These are phyloP conservation scores for Psettodes erumei DNA, from an alignment of 2,113 vertebrate genomes.

Conservation along the genomic window DNA sequence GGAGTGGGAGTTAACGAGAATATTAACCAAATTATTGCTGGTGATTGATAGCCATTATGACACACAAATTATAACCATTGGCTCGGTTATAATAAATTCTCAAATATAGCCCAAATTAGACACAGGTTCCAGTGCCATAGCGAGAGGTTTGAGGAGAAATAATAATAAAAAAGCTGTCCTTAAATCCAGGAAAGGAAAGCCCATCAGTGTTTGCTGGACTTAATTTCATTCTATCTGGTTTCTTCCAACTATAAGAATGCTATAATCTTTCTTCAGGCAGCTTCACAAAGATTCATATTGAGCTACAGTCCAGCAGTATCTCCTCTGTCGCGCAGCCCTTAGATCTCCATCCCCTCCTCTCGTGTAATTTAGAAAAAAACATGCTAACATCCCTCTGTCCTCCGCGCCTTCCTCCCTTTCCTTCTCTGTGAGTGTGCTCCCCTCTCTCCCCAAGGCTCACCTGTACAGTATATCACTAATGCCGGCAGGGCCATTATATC, in stretches of 20 bases:
- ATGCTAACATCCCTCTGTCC: constrained; percentile 46
- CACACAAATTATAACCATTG: constrained; percentile 70
- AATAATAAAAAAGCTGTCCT: constrained; percentile 54
- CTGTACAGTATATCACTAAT: constrained; percentile 71
- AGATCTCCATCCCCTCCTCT: constrained; percentile 63
- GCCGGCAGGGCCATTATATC: constrained; percentile 67
- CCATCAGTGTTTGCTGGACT: constrained; percentile 66
- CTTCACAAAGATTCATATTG: constrained; percentile 70
- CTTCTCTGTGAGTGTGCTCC: background rate
- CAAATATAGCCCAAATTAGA: constrained; percentile 64
- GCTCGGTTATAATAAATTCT: constrained; percentile 65
- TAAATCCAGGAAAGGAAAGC: constrained; percentile 44
- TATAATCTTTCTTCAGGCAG: constrained; percentile 70
- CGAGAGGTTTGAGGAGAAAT: constrained; percentile 33
- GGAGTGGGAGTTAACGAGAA: constrained; percentile 73
- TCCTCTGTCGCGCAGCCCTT: constrained; percentile 56
- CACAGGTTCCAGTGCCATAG: constrained; percentile 49
- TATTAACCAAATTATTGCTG: constrained; percentile 73
- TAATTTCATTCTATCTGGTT: constrained; percentile 60
- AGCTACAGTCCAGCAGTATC: constrained; percentile 58
- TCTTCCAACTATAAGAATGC: constrained; percentile 74
- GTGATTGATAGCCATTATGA: constrained; percentile 77
- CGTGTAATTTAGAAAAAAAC: constrained; percentile 57
- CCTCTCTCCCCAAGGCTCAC: constrained; percentile 49
- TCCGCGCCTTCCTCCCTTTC: constrained; percentile 1